Base-by-base conservation (phyloP, 2,113 vertebrate species). In the Copsychus sechellarum region DNA sequence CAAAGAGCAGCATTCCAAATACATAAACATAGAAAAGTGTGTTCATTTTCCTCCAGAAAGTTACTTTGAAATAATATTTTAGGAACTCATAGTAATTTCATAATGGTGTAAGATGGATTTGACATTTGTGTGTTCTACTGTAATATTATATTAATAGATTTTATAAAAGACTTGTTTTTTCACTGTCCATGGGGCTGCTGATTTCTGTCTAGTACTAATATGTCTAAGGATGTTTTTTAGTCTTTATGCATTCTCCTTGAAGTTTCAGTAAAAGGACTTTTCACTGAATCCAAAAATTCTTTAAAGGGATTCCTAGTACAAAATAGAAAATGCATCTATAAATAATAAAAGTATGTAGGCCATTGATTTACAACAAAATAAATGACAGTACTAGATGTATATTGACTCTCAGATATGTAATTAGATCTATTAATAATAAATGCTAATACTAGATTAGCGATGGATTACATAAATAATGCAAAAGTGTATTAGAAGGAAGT, bases 391-490 rank as follows among this genome's bases (percentile, higher is more conserved):
- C 51, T 79, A 95, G 80, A 76, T 71, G 82, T 91, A 91, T 95
- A 94, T 93, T 94, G 94, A 95, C 73, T 91, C 18, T 60, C 61
- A 76, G 87, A 86, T 93, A 92, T 86, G 91, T 92, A 96, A 95
- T 91, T 92, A 26, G 12, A 33, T 87, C 42, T 77, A 89, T 97
- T 66, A 96, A 96, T 94, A 97, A 97, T 96, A 78, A 56, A 96
- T 97, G n/a, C 8, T 92, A 95, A 81, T 92, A 86, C 50, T 58
- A 91, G 72, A 88, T 77, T 94, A 95, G 87, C 84, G 77, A 93
- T 67, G 64, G 11, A 40, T 81, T 78, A 31, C 26, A 96, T 97
- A 95, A 97, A 97, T 96, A 94, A 96, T 97, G 81, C 57, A 97
- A 54, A 85, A 5, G 0, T 79, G 17, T 74, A 86, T 94, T 92